Percentiles rank a stretch among this genome's conserved stretches.
Evolutionary conservation across 2,888 invertebrate genomes (phyloP).

Genomic region (Corbicula japonica): DNA sequence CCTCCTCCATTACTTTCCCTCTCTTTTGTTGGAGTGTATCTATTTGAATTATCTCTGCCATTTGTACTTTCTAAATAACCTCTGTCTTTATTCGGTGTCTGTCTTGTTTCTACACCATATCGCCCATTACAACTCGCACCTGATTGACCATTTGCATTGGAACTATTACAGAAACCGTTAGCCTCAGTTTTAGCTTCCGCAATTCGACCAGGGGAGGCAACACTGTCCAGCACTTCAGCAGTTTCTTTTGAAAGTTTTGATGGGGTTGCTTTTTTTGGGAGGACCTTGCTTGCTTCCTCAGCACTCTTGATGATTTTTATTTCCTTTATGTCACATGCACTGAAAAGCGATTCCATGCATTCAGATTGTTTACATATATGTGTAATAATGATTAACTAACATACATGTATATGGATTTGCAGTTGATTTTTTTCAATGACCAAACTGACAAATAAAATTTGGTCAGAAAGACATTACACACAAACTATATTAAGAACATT

Average conservation of each 20-base stretch:
- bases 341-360: no score
- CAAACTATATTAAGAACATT: no score
- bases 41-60: slow-evolving; percentile 43
- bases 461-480: no score
- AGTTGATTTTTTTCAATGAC: no score
- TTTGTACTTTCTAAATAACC: slow-evolving; percentile 7
- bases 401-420: no score
- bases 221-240: slow-evolving; percentile 71
- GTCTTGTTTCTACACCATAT: slow-evolving; percentile 6
- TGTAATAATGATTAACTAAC: no score
- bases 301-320: slow-evolving; percentile 91
- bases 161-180: slow-evolving; percentile 3
- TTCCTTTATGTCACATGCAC: slow-evolving; percentile 92
- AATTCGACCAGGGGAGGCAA: slow-evolving; percentile 79
- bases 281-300: slow-evolving; percentile 84
- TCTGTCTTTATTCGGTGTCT: slow-evolving; percentile 21
- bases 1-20: slow-evolving; percentile 11
- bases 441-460: no score
- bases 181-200: slow-evolving; percentile 59
- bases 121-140: background rate
- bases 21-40: slow-evolving; percentile 36
- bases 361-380: no score
- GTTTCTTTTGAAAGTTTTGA: slow-evolving; percentile 81
- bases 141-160: background rate
- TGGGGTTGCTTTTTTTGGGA: slow-evolving; percentile 78